Conservation (phyloP, 2,113 vertebrate species). For the Colaptes auratus region DNA sequence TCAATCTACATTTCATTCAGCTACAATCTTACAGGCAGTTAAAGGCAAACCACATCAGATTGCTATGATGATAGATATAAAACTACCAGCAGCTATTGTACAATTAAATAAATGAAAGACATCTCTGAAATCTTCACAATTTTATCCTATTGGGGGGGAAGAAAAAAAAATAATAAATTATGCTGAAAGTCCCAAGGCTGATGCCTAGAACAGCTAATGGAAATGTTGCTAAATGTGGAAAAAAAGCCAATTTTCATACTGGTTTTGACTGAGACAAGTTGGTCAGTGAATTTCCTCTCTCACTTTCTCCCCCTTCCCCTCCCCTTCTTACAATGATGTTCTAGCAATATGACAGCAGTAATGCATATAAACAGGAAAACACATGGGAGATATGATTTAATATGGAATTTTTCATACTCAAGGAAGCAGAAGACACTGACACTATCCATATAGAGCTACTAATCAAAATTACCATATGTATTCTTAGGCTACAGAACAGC, state of each 20-base stretch:
- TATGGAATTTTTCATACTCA: constrained; percentile 50
- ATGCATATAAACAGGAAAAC: neutral
- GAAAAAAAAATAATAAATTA: neutral
- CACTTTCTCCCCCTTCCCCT: neutral
- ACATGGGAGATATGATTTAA: constrained; percentile 15
- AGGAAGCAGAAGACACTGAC: constrained; percentile 64
- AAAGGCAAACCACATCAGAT: neutral
- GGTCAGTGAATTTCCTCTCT: constrained; percentile 28
- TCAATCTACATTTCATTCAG: neutral
- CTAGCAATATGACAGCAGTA: constrained; percentile 10
- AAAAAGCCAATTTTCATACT: neutral
- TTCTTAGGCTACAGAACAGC: constrained; percentile 24
- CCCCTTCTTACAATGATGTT: neutral
- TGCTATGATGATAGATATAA: neutral
- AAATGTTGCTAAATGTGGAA: neutral
- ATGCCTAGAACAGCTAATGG: neutral
- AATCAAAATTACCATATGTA: constrained; percentile 30
- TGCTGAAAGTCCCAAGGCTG: neutral
- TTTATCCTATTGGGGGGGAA: neutral
- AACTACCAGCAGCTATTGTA: neutral
- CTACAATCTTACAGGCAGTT: neutral
- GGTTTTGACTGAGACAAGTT: constrained; percentile 36
- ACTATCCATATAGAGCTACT: constrained; percentile 17
- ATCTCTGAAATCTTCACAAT: neutral
- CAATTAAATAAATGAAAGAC: constrained; percentile 45